Evolutionary conservation across 2,888 invertebrate genomes (phyloP).

Genomic region (Tenthredo notha): DNA sequence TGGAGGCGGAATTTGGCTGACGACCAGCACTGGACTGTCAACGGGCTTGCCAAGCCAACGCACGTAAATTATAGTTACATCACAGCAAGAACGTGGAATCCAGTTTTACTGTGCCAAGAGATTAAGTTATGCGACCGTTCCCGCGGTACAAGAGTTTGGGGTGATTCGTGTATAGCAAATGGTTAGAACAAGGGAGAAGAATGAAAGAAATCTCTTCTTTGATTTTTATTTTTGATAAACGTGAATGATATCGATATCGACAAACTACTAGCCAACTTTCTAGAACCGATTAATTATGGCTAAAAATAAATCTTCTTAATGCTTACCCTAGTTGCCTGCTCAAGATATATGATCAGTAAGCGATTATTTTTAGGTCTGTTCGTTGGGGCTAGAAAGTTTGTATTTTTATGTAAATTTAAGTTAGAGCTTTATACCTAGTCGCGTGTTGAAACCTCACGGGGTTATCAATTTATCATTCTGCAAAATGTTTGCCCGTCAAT

Average conservation of each 20-base stretch:
- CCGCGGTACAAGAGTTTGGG: not conserved
- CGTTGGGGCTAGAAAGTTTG: not conserved
- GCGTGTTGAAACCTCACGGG: conserved; percentile 5
- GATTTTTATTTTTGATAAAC: not conserved
- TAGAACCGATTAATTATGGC: not conserved
- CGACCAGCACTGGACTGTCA: conserved; percentile 60
- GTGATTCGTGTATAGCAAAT: not conserved
- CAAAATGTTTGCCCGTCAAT: conserved; percentile 8
- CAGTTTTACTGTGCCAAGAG: conserved; percentile 64
- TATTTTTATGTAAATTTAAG: conserved; percentile 22
- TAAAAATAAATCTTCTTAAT: not conserved
- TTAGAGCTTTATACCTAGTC: not conserved
- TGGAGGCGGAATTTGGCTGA: conserved; percentile 49
- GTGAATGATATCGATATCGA: not conserved
- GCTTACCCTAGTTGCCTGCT: not conserved
- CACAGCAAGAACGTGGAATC: conserved; percentile 61
- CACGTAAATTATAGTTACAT: conserved; percentile 72
- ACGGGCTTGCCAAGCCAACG: conserved; percentile 69
- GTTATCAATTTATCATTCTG: conserved; percentile 2
- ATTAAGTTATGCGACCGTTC: conserved; percentile 58
- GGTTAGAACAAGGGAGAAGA: not conserved
- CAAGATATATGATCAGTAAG: not conserved
- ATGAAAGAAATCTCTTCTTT: not conserved
- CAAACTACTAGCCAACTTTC: not conserved
- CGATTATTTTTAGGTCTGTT: not conserved